A percentile compares a stretch with the other conserved stretches of the same genome.
These are phyloP conservation scores for Apeira syringaria DNA, from an alignment of 2,888 invertebrate genomes.

Conservation along the genomic window DNA sequence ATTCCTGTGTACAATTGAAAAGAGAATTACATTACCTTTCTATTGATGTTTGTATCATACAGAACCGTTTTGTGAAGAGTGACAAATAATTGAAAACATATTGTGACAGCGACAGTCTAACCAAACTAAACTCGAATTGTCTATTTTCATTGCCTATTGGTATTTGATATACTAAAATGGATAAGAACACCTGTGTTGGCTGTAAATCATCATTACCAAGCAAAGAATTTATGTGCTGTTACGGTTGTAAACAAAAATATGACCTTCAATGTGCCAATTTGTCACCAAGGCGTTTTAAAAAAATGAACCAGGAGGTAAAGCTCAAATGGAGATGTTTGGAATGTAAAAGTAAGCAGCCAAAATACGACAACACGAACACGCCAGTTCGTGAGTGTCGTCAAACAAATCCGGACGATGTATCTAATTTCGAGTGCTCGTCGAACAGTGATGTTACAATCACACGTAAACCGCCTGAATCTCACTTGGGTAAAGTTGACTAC, in stretches of 20 bases:
- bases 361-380: slow-evolving; percentile 4
- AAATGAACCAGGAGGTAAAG: neutral
- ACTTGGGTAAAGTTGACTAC: neutral
- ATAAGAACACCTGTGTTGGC: neutral
- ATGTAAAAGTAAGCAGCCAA: slow-evolving; percentile 1
- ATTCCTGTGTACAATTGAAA: too few relatives aligned
- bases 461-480: too few relatives aligned
- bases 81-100: too few relatives aligned
- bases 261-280: slow-evolving; percentile 7
- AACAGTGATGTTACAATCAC: neutral
- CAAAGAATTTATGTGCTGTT: neutral
- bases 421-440: neutral
- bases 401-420: neutral
- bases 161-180: neutral
- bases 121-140: too few relatives aligned
- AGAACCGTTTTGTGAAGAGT: too few relatives aligned
- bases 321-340: slow-evolving; percentile 4
- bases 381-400: neutral
- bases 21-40: too few relatives aligned
- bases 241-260: slow-evolving; percentile 1
- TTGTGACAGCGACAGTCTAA: too few relatives aligned
- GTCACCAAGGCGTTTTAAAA: slow-evolving; percentile 5
- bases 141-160: too few relatives aligned
- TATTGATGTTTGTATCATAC: too few relatives aligned
- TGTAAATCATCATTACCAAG: neutral